phyloP scores from a whole-genome alignment of 2,888 invertebrate species.

The Megamerina dolium region DNA sequence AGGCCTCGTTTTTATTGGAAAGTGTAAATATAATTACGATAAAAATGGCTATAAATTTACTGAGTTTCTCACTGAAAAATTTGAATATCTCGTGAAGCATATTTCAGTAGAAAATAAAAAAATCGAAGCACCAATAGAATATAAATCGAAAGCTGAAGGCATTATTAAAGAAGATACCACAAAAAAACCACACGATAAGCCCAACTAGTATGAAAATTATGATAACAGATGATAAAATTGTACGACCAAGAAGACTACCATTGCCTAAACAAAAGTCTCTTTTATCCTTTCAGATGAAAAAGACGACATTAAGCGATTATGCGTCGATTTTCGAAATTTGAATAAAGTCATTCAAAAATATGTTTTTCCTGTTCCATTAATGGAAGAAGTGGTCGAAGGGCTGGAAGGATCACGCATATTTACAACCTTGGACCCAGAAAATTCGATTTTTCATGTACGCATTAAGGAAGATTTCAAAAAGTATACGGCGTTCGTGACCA shows the following conservation, averaged over 20 bases:
- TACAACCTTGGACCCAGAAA: constrained; percentile 12
- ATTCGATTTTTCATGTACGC: constrained; percentile 17
- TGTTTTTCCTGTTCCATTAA: constrained; percentile 11
- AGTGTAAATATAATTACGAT: constrained; percentile 4
- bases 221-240: constrained; percentile 11
- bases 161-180: constrained; percentile 10
- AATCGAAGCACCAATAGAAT: constrained; percentile 5
- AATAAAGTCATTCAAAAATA: constrained; percentile 12
- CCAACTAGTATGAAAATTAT: constrained; percentile 17
- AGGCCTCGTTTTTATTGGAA: constrained; percentile 5
- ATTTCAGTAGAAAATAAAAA: constrained; percentile 4
- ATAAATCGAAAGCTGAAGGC: constrained; percentile 8
- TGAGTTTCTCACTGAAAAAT: constrained; percentile 1
- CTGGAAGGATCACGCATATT: constrained; percentile 5
- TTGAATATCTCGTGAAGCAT: neutral
- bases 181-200: constrained; percentile 1
- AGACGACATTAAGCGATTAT: constrained; percentile 11
- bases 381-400: constrained; percentile 13
- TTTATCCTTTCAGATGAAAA: constrained; percentile 14
- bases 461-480: constrained; percentile 7
- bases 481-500: constrained; percentile 14
- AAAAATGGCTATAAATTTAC: constrained; percentile 2
- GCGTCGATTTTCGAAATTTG: constrained; percentile 11
- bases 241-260: constrained; percentile 14
- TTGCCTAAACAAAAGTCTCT: constrained; percentile 11